Conservation (phyloP, 2,797 vertebrate genomes). For the Tympanoctomys barrerae region DNA sequence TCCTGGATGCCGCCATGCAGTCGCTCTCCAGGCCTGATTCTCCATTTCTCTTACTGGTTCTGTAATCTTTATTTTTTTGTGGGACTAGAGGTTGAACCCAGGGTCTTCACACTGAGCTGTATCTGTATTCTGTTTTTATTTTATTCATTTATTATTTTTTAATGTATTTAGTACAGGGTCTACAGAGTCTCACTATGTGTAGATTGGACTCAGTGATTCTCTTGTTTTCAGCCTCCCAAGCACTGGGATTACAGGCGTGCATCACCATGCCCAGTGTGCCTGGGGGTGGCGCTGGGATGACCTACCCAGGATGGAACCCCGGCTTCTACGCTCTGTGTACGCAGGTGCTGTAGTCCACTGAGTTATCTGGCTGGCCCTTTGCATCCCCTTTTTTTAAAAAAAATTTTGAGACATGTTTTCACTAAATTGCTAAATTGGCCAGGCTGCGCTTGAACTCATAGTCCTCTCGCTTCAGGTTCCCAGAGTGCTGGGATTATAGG, state of each 20-base stretch:
- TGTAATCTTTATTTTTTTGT: not conserved
- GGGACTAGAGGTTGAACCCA: not conserved
- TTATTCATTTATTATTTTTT: too few relatives aligned
- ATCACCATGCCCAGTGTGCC: too few relatives aligned
- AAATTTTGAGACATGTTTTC: not conserved
- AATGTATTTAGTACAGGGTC: too few relatives aligned
- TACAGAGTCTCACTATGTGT: too few relatives aligned
- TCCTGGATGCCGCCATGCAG: not conserved
- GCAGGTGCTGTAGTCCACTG: too few relatives aligned
- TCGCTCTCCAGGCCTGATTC: not conserved
- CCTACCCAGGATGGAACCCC: too few relatives aligned
- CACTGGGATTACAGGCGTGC: too few relatives aligned
- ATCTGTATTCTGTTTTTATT: not conserved
- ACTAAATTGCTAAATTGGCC: not conserved
- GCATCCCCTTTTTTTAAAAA: not conserved
- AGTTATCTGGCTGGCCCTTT: too few relatives aligned
- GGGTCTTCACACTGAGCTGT: not conserved
- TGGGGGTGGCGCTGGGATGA: too few relatives aligned
- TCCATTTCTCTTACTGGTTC: not conserved
- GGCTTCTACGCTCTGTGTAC: too few relatives aligned
- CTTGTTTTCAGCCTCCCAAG: too few relatives aligned
- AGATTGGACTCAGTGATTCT: too few relatives aligned
- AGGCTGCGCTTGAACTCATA: not conserved
- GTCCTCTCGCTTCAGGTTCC: not conserved
- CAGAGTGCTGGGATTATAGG: not conserved